Evolutionary conservation across 2,113 vertebrate genomes (phyloP), one percentile per base, ranked within the genome.

Genomic region (Vulpes lagopus): DNA sequence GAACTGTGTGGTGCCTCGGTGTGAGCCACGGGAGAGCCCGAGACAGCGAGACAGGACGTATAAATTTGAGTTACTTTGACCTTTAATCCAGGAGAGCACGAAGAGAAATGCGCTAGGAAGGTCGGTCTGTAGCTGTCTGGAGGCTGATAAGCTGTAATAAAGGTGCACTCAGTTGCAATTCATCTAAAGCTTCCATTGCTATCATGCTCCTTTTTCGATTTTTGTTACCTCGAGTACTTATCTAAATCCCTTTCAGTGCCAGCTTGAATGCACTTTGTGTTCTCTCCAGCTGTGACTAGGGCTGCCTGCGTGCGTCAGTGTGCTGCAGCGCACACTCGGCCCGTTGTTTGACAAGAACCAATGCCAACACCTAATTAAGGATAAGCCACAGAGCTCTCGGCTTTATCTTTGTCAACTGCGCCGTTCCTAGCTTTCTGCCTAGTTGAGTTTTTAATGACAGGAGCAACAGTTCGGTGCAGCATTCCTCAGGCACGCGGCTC

Each of bases 171-270:
- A 0, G 5, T 97, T 98, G 98, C 98, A 99, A 98, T 98, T 98
- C 98, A 98, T 98, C 98, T 98, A 97, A 98, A 98, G 98, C 98
- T 97, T 98, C 98, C 98, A 98, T 98, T 98, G 97, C 98, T 98
- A 98, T 98, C 98, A 98, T 98, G 96, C 83, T 98, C 97, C 98
- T 97, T 98, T 98, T 98, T 98, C 96, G 94, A 99, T 98, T 99
- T 99, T 98, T 99, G 98, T 99, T 99, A 99, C 98, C 98, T 98
- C 94, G 69, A 98, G 98, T 98, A 98, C 98, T 99, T 99, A 98
- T 99, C 98, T 99, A 99, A 99, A 99, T 99, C 98, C 98, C 89
- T 99, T 98, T 99, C 98, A 98, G 83, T 99, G 98, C 98, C 98
- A 99, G 98, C 98, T 98, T 98, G 98, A 98, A 99, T 98, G 97